Percentiles rank a stretch among this genome's conserved stretches.
These are phyloP conservation scores for Etheostoma nigrum DNA, from an alignment of 2,797 vertebrate species.

Conservation along the genomic window DNA sequence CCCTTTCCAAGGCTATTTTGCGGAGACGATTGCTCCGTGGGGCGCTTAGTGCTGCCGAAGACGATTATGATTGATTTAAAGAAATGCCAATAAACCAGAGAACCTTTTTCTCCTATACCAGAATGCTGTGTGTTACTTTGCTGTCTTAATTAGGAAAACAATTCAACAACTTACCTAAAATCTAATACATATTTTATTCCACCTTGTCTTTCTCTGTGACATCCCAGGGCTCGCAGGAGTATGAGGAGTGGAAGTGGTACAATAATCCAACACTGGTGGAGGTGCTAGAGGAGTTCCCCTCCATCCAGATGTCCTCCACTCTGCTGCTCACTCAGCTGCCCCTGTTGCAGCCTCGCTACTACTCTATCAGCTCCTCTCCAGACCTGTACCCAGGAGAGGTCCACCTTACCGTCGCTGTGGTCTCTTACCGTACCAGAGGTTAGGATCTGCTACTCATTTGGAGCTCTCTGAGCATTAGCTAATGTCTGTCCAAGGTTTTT, in stretches of 20 bases:
- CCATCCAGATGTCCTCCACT: slow-evolving; percentile 94
- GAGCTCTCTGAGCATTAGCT: background rate
- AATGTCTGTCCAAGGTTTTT: slow-evolving; percentile 12
- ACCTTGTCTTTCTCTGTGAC: background rate
- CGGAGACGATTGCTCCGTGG: too few relatives aligned
- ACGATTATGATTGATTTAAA: too few relatives aligned
- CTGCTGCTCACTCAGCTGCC: slow-evolving; percentile 97
- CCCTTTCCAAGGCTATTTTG: too few relatives aligned
- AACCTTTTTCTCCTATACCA: too few relatives aligned
- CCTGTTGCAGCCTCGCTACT: slow-evolving; percentile 95
- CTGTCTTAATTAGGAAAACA: background rate
- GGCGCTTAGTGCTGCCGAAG: too few relatives aligned
- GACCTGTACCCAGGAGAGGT: slow-evolving; percentile 93
- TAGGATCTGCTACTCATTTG: slow-evolving; percentile 17
- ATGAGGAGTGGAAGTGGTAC: slow-evolving; percentile 99
- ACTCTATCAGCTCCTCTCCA: slow-evolving; percentile 98
- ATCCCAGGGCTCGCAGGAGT: slow-evolving; percentile 94
- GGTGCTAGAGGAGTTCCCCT: slow-evolving; percentile 95
- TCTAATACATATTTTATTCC: background rate
- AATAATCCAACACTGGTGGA: slow-evolving; percentile 96
- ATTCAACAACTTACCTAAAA: background rate
- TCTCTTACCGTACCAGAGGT: slow-evolving; percentile 95
- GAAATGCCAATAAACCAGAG: too few relatives aligned
- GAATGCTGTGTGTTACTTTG: background rate
- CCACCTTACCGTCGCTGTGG: slow-evolving; percentile 96